Percentiles rank a stretch among this genome's conserved stretches.
Evolutionary conservation across 1,140 invertebrate species (phyloP).

Genomic region (Daktulosphaira vitifoliae): DNA sequence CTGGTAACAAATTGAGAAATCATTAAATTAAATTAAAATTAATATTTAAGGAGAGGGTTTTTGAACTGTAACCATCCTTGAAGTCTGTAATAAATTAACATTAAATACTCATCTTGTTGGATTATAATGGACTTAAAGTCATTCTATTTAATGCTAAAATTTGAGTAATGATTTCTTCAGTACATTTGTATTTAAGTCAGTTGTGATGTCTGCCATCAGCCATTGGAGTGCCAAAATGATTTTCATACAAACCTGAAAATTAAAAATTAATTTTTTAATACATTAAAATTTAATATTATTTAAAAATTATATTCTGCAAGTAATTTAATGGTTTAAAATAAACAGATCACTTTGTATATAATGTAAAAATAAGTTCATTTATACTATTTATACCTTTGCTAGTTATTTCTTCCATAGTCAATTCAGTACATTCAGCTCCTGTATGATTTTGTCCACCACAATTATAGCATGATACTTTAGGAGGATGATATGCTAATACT

Average conservation of each 20-base stretch:
- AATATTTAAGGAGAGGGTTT: constrained; percentile 8
- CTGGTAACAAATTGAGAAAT: constrained; percentile 29
- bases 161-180: neutral
- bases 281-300: neutral
- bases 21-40: constrained; percentile 26
- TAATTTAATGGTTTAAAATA: too few species aligned
- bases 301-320: neutral
- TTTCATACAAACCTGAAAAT: constrained; percentile 17
- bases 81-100: constrained; percentile 12
- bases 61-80: constrained; percentile 5
- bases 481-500: constrained; percentile 25
- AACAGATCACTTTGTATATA: neutral
- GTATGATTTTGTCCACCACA: constrained; percentile 62
- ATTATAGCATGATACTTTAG: constrained; percentile 51
- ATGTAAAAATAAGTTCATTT: too few species aligned
- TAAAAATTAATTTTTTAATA: neutral
- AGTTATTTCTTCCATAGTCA: constrained; percentile 81
- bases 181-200: neutral
- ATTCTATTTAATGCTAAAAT: neutral
- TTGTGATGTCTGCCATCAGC: constrained; percentile 16
- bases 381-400: constrained; percentile 46
- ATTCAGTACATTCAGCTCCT: constrained; percentile 74
- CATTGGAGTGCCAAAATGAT: constrained; percentile 20
- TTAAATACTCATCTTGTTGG: neutral
- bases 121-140: neutral